Base-by-base conservation (phyloP, 1,140 invertebrate genomes). In the Lysiphlebus fabarum region DNA sequence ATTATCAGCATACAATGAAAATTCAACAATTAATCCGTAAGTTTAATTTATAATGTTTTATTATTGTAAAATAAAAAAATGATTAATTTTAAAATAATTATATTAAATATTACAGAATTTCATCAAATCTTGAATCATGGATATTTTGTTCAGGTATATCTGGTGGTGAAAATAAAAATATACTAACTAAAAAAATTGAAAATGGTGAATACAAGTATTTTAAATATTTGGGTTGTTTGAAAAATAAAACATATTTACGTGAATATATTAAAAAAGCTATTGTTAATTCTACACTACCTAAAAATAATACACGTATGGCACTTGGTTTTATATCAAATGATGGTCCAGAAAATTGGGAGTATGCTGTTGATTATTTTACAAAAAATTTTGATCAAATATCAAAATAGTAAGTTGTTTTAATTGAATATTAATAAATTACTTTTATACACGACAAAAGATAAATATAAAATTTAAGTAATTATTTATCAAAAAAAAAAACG, bases 211-310 rank as follows among this genome's bases (percentile, higher is more conserved):
- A 36, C 1, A 57, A 60, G 17, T 63, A 60, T 14, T 44, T 70
- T 1, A 59, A 48, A 36, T 62, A 62, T 53, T 53, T 70, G 14
- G 40, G 54, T n/a, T 66, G 62, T 6, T 61, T 66, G 0, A 58
- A 62, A 58, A 55, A 71, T 63, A 44, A 53, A 42, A 57, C 56
- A 5, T 64, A 68, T 8, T 51, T 70, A 1, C 34, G 58, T 8
- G 40, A 62, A 36, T 70, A 63, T 12, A 45, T 63, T 8, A 44
- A 63, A 2, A 51, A 59, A 59, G 55, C 40, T 17, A 11, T 59
- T 6, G 11, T 47, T 1, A 59, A 57, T 47, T 34, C 4, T 47
- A 59, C 12, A n/a, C 48, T 34, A 26, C 48, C 41, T 12, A 45
- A 50, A 47, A 54, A 53, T 56, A 56, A 53, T 26, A 48, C 43